Base-by-base conservation (phyloP, 53 echinoderm and acorn worm genomes). In the Zoroaster sp. region DNA sequence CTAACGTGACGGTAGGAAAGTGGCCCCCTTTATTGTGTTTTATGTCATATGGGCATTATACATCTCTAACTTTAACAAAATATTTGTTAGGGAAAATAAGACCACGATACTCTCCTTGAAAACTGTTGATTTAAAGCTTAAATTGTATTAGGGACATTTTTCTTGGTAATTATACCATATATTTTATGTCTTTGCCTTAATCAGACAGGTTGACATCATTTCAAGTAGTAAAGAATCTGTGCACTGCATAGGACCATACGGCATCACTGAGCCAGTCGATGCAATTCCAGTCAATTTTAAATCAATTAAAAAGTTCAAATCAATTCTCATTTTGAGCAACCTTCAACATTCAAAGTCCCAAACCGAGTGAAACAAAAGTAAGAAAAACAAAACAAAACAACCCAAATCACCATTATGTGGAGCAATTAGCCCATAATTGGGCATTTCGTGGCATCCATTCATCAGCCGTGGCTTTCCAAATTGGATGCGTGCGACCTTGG, bases 391-490 rank as follows among this genome's bases (percentile, higher is more conserved):
- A 52, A 34, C 17, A 51, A 52, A 47, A 23, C n/a, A 8, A 40
- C 38, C 63, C 3, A 21, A 25, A 66, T 31, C 67, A 42, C 40
- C 8, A 44, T 81, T 67, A 67, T 42, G 66, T 32, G 42, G 81
- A 41, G 66, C 81, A 67, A 81, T 81, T 81, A 81, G 67, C 7
- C 40, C 40, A 6, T 78, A 78, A 78, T 78, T 78, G 37, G 34
- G 35, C 35, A 54, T n/a, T 8, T 76, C 8, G 28, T 52, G 52
- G 20, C 63, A 35, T 18, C 69, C 35, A 35, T 69, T 69, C 6
- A 34, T 69, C 49, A 33, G 30, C 18, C 21, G 15, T 52, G 31
- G 47, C 10, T 76, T 76, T 76, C 3, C 9, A 7, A 0, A 47
- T 34, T 46, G 42, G 46, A 79, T 34, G 37, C 32, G 18, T 59